Conservation (phyloP, 2,888 invertebrate genomes). For the Rhamphomyia laevipes region DNA sequence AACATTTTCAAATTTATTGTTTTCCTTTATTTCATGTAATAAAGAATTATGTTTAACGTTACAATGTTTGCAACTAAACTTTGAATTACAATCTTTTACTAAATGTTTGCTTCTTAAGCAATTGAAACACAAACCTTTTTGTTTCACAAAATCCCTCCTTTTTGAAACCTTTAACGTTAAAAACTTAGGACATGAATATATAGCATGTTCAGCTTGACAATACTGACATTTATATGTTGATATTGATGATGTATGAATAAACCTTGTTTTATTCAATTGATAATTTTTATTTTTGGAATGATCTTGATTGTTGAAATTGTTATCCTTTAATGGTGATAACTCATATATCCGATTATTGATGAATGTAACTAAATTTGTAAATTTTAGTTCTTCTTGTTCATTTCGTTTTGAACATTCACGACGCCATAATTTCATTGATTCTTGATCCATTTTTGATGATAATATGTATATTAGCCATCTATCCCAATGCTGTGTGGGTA, state of each 20-base stretch:
- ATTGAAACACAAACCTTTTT: slow-evolving; percentile 3
- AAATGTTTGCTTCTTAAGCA: slow-evolving; percentile 3
- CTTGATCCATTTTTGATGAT: slow-evolving; percentile 4
- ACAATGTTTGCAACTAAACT: slow-evolving; percentile 4
- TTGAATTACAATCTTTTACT: slow-evolving; percentile 4
- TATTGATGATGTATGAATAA: background rate
- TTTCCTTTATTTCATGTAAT: background rate
- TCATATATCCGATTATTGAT: background rate
- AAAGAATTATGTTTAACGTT: slow-evolving; percentile 5
- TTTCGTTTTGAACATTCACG: background rate
- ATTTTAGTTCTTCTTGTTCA: background rate
- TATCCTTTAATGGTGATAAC: background rate
- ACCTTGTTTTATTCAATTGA: background rate
- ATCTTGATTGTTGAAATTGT: background rate
- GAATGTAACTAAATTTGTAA: background rate
- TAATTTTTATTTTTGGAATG: background rate
- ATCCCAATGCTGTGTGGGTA: slow-evolving; percentile 4
- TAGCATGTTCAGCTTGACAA: background rate
- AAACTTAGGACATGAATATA: background rate
- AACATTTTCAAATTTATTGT: background rate
- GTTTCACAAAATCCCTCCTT: slow-evolving; percentile 6
- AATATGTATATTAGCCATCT: slow-evolving; percentile 1
- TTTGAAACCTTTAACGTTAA: background rate
- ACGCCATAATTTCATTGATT: slow-evolving; percentile 5
- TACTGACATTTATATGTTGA: background rate